A percentile compares a stretch with the other conserved stretches of the same genome.
Evolutionary conservation across 1,140 invertebrate genomes (phyloP).

Genomic region (Drosophila paulistorum): DNA sequence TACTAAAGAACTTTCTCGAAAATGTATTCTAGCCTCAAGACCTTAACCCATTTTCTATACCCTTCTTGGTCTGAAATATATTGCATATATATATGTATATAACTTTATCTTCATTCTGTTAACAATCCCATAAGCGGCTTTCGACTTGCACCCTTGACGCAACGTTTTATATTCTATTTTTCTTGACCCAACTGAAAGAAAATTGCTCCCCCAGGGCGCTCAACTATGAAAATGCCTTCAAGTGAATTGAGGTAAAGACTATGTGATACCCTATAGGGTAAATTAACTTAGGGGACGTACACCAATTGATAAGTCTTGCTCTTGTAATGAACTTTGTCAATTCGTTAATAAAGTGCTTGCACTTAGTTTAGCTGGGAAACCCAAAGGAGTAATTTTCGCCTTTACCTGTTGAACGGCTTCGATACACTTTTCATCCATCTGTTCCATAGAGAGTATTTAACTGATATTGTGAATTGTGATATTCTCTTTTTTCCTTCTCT

Average conservation of each 20-base stretch:
- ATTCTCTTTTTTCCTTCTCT: background rate
- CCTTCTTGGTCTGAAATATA: background rate
- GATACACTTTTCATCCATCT: background rate
- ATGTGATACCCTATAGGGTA: background rate
- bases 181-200: slow-evolving; percentile 11
- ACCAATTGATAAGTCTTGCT: too few species aligned
- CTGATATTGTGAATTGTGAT: background rate
- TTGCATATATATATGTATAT: background rate
- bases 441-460: background rate
- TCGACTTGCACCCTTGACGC: background rate
- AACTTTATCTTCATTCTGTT: background rate
- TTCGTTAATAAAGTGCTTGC: too few species aligned
- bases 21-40: background rate
- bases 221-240: background rate
- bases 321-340: too few species aligned
- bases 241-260: background rate
- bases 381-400: too few species aligned
- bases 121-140: slow-evolving; percentile 14
- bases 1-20: background rate
- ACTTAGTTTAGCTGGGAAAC: too few species aligned
- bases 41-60: slow-evolving; percentile 10
- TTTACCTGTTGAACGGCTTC: background rate
- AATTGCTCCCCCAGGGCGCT: slow-evolving; percentile 4
- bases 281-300: too few species aligned
- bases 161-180: slow-evolving; percentile 8